These are phyloP conservation scores for Cotesia vestalis DNA, from an alignment of 1,140 invertebrate genomes.

Conservation along the genomic window DNA sequence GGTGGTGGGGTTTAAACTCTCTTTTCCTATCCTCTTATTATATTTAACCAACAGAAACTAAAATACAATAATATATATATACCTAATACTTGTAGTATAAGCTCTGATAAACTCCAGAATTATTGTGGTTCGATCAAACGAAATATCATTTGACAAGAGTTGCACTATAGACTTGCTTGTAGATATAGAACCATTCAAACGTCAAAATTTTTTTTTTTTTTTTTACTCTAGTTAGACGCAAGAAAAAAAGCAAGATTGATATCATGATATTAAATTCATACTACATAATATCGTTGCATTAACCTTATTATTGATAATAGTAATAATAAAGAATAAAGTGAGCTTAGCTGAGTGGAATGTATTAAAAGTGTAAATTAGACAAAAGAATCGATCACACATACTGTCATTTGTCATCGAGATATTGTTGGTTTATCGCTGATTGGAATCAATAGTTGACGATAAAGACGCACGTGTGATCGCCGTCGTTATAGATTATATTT, in stretches of 20 bases:
- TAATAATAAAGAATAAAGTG: background rate
- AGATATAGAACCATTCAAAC: conserved; percentile 1
- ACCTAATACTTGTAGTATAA: background rate
- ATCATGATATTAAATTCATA: background rate
- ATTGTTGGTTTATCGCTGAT: conserved; percentile 46
- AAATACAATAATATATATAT: background rate
- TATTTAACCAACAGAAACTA: too few relatives aligned
- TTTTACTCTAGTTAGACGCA: background rate
- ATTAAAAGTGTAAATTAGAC: conserved; percentile 40
- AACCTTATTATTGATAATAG: background rate
- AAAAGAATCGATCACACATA: conserved; percentile 49
- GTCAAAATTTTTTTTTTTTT: background rate
- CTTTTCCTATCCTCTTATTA: background rate
- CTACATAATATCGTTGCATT: conserved; percentile 1
- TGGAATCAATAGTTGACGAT: too few relatives aligned
- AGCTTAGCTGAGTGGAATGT: background rate
- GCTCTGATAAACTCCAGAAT: conserved; percentile 4
- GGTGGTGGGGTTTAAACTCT: conserved; percentile 3
- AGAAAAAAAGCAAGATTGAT: background rate
- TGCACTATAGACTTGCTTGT: background rate
- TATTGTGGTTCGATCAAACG: conserved; percentile 16
- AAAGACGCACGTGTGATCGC: conserved; percentile 40
- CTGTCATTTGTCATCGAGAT: conserved; percentile 62
- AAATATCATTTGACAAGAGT: conserved; percentile 8
- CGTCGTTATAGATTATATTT: conserved; percentile 34